Conservation (phyloP, 2,797 vertebrate genomes). For the Pagetopsis macropterus region DNA sequence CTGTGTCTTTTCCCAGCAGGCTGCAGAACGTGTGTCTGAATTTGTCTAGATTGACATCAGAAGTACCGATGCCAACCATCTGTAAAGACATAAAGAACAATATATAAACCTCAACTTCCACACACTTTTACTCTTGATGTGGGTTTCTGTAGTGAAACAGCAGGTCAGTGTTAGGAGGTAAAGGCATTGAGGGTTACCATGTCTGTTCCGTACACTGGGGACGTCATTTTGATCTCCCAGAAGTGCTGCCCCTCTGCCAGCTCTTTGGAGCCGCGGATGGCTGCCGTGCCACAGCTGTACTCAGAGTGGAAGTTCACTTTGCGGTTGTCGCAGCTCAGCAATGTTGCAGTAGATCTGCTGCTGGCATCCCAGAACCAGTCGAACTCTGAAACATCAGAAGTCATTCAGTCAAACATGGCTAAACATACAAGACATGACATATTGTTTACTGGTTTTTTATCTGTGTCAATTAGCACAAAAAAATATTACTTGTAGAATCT, state of each 20-base stretch:
- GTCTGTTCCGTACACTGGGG: conserved; percentile 95
- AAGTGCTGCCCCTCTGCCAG: conserved; percentile 95
- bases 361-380: conserved; percentile 96
- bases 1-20: conserved; percentile 93
- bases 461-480: not conserved
- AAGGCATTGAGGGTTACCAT: conserved; percentile 84
- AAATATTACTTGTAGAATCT: not conserved
- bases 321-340: conserved; percentile 93
- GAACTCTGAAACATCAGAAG: conserved; percentile 84
- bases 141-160: not conserved
- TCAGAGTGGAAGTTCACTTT: conserved; percentile 97
- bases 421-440: not conserved
- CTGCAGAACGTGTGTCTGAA: conserved; percentile 97
- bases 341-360: conserved; percentile 88
- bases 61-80: conserved; percentile 98
- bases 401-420: not conserved
- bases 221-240: conserved; percentile 99
- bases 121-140: not conserved
- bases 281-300: conserved; percentile 96
- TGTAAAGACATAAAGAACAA: conserved; percentile 54
- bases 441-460: not conserved
- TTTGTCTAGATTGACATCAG: conserved; percentile 94
- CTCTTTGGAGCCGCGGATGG: conserved; percentile 93
- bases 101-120: not conserved
- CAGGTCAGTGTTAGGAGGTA: not conserved